Conservation (phyloP, 2,113 vertebrate genomes). For the Murina feae region DNA sequence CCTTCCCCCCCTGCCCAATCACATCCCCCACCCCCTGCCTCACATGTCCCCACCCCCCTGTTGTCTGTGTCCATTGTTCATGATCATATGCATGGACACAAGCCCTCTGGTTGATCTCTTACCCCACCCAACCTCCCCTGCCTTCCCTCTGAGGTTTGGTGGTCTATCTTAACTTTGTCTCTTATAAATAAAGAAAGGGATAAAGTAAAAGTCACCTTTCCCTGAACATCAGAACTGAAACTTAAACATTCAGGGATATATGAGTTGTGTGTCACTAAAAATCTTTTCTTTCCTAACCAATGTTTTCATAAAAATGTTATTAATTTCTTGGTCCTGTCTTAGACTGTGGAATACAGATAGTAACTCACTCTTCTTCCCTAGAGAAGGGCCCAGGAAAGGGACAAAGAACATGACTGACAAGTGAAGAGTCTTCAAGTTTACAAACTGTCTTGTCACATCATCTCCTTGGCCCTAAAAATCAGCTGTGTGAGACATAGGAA, state of each 20-base stretch:
- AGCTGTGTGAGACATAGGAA: not conserved
- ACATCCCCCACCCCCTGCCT: no score
- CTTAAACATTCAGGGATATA: not conserved
- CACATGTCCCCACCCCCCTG: no score
- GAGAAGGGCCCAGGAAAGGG: not conserved
- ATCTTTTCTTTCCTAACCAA: not conserved
- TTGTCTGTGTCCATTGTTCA: no score
- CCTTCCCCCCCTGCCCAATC: no score
- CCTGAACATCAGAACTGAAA: not conserved
- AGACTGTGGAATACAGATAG: not conserved
- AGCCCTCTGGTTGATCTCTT: no score
- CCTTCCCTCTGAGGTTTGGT: no score
- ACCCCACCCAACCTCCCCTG: no score
- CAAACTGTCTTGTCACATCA: not conserved
- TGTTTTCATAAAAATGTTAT: not conserved
- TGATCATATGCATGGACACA: no score
- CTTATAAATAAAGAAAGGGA: not conserved
- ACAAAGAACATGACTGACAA: not conserved
- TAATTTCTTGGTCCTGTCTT: not conserved
- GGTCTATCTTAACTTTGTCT: not conserved
- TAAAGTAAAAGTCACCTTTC: not conserved
- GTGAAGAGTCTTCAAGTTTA: not conserved
- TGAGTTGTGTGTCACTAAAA: not conserved
- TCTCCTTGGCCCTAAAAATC: not conserved
- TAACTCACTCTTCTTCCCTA: not conserved